Conservation (phyloP, 2,113 vertebrate species). For the Lampris megalopsis region DNA sequence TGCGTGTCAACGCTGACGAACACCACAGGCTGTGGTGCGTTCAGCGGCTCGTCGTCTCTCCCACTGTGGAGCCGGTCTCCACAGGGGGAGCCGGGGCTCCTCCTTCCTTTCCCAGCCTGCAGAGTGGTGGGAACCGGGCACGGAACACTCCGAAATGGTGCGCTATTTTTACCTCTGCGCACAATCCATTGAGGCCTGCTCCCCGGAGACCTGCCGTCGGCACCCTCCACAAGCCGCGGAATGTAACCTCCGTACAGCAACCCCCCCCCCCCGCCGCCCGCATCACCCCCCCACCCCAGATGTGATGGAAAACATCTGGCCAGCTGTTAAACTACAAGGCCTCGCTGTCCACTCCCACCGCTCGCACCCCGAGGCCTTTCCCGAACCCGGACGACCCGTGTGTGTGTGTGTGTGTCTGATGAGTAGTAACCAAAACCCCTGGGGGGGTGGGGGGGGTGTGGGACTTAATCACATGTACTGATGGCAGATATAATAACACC, state of each 20-base stretch:
- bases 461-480: conserved; percentile 18
- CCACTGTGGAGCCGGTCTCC: conserved; percentile 45
- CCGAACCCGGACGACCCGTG: background rate
- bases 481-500: background rate
- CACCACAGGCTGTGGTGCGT: background rate
- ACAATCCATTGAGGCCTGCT: conserved; percentile 77
- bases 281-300: conserved; percentile 62
- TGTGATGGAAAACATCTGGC: conserved; percentile 86
- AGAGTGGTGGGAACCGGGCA: conserved; percentile 81
- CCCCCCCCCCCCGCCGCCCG: too few relatives aligned
- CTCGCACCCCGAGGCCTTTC: background rate
- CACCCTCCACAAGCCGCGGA: conserved; percentile 78
- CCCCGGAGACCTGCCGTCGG: conserved; percentile 79
- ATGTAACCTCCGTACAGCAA: conserved; percentile 81
- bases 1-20: background rate
- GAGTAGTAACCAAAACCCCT: conserved; percentile 23
- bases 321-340: conserved; percentile 66
- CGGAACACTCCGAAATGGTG: conserved; percentile 74
- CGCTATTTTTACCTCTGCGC: conserved; percentile 82
- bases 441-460: conserved; percentile 16
- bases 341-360: conserved; percentile 26
- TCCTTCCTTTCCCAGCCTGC: conserved; percentile 83
- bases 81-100: conserved; percentile 56
- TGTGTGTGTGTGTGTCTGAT: conserved; percentile 31
- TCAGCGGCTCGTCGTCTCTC: conserved; percentile 41